A percentile compares a stretch with the other conserved stretches of the same genome.
These are phyloP conservation scores for Trilocha varians DNA, from an alignment of 2,888 invertebrate genomes.

Conservation along the genomic window DNA sequence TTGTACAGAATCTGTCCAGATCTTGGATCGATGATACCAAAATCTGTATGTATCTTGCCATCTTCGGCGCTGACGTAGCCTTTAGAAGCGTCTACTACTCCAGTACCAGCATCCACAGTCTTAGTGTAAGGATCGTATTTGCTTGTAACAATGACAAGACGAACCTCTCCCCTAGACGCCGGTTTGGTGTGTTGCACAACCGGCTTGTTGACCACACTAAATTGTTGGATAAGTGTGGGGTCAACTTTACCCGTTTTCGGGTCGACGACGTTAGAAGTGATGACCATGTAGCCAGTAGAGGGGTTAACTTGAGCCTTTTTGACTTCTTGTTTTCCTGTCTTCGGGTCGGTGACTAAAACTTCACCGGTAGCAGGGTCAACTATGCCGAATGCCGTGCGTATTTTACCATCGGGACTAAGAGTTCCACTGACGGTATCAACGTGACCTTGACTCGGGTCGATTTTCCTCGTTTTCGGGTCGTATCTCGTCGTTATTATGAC, in stretches of 20 bases:
- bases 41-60: slow-evolving; percentile 74
- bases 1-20: slow-evolving; percentile 74
- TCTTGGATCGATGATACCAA: slow-evolving; percentile 74
- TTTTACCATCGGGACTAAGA: slow-evolving; percentile 65
- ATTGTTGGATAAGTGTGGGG: slow-evolving; percentile 69
- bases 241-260: slow-evolving; percentile 75
- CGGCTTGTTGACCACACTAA: slow-evolving; percentile 58
- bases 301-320: slow-evolving; percentile 74
- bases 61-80: slow-evolving; percentile 67
- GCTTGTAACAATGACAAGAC: slow-evolving; percentile 60
- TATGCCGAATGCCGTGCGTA: slow-evolving; percentile 76
- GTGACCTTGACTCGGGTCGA: slow-evolving; percentile 53
- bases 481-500: slow-evolving; percentile 75
- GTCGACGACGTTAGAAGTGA: slow-evolving; percentile 71
- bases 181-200: slow-evolving; percentile 54
- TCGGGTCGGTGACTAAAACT: slow-evolving; percentile 57
- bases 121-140: slow-evolving; percentile 75
- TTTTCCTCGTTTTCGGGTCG: slow-evolving; percentile 69
- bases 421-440: slow-evolving; percentile 75
- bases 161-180: slow-evolving; percentile 51
- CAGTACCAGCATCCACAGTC: slow-evolving; percentile 69
- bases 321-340: slow-evolving; percentile 66
- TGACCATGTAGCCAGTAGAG: slow-evolving; percentile 68
- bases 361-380: slow-evolving; percentile 76
- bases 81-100: slow-evolving; percentile 67